Evolutionary conservation across 1,140 invertebrate genomes (phyloP).

Genomic region (Periplaneta americana): DNA sequence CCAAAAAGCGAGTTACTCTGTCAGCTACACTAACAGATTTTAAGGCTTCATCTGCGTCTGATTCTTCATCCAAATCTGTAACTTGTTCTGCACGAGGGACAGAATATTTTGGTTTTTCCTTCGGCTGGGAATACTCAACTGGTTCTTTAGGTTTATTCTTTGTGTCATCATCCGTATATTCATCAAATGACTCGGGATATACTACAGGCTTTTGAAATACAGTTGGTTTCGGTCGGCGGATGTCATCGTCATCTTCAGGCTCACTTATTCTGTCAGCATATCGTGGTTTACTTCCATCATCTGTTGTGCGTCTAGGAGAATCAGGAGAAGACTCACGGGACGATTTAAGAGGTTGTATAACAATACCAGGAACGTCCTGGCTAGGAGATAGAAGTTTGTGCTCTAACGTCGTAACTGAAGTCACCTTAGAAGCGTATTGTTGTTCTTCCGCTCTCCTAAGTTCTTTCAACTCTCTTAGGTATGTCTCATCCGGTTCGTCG

Average conservation of each 20-base stretch:
- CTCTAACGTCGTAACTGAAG: background rate
- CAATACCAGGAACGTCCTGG: background rate
- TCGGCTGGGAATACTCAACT: background rate
- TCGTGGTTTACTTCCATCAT: constrained; percentile 44
- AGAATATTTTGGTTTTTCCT: background rate
- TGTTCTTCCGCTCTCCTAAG: constrained; percentile 22
- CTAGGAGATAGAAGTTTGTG: background rate
- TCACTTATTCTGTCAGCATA: constrained; percentile 64
- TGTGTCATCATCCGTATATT: constrained; percentile 3
- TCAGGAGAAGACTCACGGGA: constrained; percentile 64
- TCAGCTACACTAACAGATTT: constrained; percentile 41
- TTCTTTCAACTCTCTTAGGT: constrained; percentile 22
- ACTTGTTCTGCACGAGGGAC: constrained; percentile 29
- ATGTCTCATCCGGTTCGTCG: background rate
- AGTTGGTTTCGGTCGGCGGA: constrained; percentile 23
- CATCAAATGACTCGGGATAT: background rate
- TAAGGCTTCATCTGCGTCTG: constrained; percentile 31
- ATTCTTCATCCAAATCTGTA: constrained; percentile 30
- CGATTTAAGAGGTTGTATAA: constrained; percentile 60
- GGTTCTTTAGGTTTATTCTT: background rate
- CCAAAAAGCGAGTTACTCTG: constrained; percentile 46
- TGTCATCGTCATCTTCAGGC: constrained; percentile 61
- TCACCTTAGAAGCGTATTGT: constrained; percentile 22
- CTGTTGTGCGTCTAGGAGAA: constrained; percentile 35
- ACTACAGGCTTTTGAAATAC: constrained; percentile 3